These are phyloP conservation scores for Echeneis naucrates DNA, from an alignment of 2,797 vertebrate species.

Conservation along the genomic window DNA sequence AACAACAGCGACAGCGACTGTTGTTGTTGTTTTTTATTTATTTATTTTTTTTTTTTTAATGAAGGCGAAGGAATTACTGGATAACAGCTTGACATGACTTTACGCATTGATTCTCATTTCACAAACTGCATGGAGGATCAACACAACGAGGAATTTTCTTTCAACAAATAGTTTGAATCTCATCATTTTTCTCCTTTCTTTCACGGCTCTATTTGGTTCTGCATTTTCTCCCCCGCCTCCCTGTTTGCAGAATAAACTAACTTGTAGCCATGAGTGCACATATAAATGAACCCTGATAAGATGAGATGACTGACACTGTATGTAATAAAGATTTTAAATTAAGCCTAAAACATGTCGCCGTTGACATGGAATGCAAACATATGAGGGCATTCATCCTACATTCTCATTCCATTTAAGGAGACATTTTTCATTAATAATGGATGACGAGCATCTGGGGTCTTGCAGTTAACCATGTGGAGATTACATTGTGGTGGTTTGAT, in stretches of 20 bases:
- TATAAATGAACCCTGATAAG: neutral
- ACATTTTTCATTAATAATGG: no score
- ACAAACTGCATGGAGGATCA: neutral
- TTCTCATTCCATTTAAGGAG: no score
- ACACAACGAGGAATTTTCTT: slow-evolving; percentile 13
- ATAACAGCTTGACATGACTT: slow-evolving; percentile 6
- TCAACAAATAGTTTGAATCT: neutral
- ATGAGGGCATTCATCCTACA: neutral
- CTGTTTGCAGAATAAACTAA: neutral
- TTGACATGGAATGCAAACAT: neutral
- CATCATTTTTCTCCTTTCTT: neutral
- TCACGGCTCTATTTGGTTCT: neutral
- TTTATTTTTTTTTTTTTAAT: neutral
- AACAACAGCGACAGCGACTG: neutral
- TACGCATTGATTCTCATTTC: slow-evolving; percentile 26
- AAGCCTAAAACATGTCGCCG: neutral
- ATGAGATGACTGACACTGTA: neutral
- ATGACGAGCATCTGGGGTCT: neutral
- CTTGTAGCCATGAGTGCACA: neutral
- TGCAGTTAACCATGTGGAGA: neutral
- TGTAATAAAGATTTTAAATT: neutral
- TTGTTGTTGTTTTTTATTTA: neutral
- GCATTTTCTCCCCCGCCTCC: neutral
- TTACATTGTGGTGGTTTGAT: neutral
- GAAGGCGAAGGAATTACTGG: slow-evolving; percentile 5